These are phyloP conservation scores for Tinea trinotella DNA, from an alignment of 2,888 invertebrate genomes.

Conservation along the genomic window DNA sequence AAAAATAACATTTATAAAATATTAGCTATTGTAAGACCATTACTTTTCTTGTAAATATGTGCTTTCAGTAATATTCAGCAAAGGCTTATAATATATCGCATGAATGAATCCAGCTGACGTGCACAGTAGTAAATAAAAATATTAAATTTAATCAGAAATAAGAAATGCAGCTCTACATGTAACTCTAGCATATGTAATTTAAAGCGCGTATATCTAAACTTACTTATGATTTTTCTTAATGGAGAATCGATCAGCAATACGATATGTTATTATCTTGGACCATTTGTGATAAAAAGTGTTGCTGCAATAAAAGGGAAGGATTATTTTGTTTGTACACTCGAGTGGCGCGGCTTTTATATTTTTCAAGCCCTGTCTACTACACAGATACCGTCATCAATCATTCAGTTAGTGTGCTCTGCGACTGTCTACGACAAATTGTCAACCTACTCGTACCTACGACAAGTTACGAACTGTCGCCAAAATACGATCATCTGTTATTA, in stretches of 20 bases:
- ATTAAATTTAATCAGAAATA: background rate
- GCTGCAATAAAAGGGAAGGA: slow-evolving; percentile 2
- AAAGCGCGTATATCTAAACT: background rate
- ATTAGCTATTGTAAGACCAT: too few relatives aligned
- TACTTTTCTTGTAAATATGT: too few relatives aligned
- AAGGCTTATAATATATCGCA: background rate
- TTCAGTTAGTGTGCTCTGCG: slow-evolving; percentile 17
- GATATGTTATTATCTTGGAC: slow-evolving; percentile 14
- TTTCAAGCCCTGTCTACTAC: slow-evolving; percentile 2
- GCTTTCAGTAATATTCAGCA: too few relatives aligned
- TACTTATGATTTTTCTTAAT: background rate
- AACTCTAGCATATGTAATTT: background rate
- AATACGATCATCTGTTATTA: background rate
- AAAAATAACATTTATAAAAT: too few relatives aligned
- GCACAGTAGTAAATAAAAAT: background rate
- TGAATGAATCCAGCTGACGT: background rate
- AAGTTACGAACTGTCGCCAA: background rate
- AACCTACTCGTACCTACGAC: background rate
- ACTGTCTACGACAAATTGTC: slow-evolving; percentile 21
- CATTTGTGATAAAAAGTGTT: slow-evolving; percentile 3
- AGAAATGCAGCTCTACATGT: background rate
- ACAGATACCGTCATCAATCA: slow-evolving; percentile 15
- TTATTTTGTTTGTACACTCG: background rate
- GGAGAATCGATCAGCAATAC: slow-evolving; percentile 10
- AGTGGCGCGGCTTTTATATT: background rate